Conservation (phyloP, 2,888 invertebrate species). For the Scaptomyza cyrtandrae region DNA sequence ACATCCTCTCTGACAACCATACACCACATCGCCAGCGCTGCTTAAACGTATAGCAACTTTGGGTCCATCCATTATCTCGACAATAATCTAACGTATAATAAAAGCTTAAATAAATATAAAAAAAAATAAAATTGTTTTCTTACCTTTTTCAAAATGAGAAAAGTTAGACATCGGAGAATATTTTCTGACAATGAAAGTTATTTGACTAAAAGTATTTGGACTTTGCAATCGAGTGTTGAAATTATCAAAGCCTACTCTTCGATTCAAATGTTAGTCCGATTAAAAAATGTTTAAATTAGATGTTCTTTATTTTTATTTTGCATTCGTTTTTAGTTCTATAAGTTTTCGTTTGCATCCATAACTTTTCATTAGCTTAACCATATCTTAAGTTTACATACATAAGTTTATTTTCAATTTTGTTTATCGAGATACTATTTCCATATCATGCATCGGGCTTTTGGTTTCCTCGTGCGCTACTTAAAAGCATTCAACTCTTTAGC, state of each 20-base stretch:
- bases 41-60: conserved; percentile 8
- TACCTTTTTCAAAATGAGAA: neutral
- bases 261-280: neutral
- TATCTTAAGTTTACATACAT: conserved; percentile 73
- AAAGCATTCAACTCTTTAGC: conserved; percentile 51
- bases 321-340: conserved; percentile 68
- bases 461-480: conserved; percentile 43
- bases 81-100: neutral
- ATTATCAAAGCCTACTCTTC: conserved; percentile 3
- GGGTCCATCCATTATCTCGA: conserved; percentile 10
- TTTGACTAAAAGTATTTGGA: neutral
- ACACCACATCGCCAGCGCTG: neutral
- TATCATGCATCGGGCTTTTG: conserved; percentile 28
- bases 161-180: neutral
- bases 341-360: conserved; percentile 58
- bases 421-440: conserved; percentile 45
- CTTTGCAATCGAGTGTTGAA: neutral
- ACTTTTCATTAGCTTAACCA: conserved; percentile 69
- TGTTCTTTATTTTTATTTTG: conserved; percentile 69
- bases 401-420: conserved; percentile 47
- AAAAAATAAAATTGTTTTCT: neutral
- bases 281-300: conserved; percentile 43
- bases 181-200: neutral
- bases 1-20: conserved; percentile 15
- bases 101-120: neutral